Base-by-base conservation (phyloP, 2,888 invertebrate species). In the Dryococelus australis region DNA sequence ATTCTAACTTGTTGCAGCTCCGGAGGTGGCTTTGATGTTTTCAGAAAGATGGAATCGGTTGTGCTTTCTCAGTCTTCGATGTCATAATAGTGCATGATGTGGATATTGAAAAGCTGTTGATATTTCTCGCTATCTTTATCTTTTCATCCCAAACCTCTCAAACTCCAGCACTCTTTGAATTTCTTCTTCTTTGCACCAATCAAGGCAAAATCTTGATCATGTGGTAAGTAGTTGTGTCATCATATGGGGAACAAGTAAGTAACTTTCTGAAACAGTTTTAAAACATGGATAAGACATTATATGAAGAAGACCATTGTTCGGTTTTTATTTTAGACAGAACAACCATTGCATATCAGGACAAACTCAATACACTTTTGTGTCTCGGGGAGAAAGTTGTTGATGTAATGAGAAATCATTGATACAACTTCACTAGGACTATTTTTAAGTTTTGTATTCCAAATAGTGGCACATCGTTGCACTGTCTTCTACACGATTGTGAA, bases 331-430 rank as follows among this genome's bases (percentile, higher is more conserved):
- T 79, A 16, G 27, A 8, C 9, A 10, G 79, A 16, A 79, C 79
- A 79, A 16, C 79, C 20, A 16, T 79, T 79, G 79, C 79, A 10
- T 79, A 79, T 79, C 79, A 79, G 9, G 27, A 79, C 79, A 8
- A 79, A 79, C 8, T 79, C 16, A 79, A 10, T 27, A 79, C n/a
- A 79, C 79, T 10, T 79, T 79, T 79, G 79, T 8, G 8, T 27
- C 79, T 79, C 79, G 8, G 79, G 79, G 20, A 79, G 79, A 79
- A 79, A 79, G 20, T 79, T 79, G 8, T 79, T 79, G 79, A 79
- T 8, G 79, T 79, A 79, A 27, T 79, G 79, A 79, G 16, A 79
- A 79, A 79, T 79, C 79, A 79, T 79, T 79, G 27, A 79, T 26
- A 27, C 16, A 16, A 79, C 79, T 79, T 10, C 20, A 8, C 24